Conservation (phyloP, 2,888 invertebrate species). For the Thysanoteuthis rhombus region DNA sequence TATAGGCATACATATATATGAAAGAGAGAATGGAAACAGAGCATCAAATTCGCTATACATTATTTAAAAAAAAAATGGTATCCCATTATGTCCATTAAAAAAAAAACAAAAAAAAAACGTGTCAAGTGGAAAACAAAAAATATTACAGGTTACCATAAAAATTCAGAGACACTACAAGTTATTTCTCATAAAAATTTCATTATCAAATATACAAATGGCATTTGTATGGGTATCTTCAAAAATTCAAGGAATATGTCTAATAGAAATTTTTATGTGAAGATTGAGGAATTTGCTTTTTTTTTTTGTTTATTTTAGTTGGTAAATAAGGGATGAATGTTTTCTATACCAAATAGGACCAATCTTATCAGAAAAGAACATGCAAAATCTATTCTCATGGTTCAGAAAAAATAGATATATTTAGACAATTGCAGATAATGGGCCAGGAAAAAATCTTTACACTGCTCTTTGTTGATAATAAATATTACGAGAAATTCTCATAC, state of each 20-base stretch:
- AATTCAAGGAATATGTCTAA: background rate
- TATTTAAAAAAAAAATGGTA: background rate
- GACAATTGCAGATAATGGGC: background rate
- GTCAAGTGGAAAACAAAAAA: background rate
- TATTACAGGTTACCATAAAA: background rate
- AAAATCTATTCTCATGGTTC: background rate
- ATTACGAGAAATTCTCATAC: too few relatives aligned
- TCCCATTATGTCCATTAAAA: background rate
- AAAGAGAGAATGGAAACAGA: background rate
- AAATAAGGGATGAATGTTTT: background rate
- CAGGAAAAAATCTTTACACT: too few relatives aligned
- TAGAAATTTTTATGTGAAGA: background rate
- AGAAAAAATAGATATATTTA: background rate
- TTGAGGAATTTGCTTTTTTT: background rate
- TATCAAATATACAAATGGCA: background rate
- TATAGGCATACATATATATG: background rate
- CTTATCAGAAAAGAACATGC: too few relatives aligned
- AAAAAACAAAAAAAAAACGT: background rate
- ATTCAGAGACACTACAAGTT: background rate
- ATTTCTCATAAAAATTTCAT: background rate
- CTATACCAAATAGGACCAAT: background rate
- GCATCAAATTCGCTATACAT: background rate
- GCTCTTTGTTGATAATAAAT: too few relatives aligned
- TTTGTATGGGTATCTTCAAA: background rate
- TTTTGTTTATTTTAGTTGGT: background rate